Evolutionary conservation across 2,113 vertebrate species (phyloP).

Genomic region (Protomyctophum bolini): DNA sequence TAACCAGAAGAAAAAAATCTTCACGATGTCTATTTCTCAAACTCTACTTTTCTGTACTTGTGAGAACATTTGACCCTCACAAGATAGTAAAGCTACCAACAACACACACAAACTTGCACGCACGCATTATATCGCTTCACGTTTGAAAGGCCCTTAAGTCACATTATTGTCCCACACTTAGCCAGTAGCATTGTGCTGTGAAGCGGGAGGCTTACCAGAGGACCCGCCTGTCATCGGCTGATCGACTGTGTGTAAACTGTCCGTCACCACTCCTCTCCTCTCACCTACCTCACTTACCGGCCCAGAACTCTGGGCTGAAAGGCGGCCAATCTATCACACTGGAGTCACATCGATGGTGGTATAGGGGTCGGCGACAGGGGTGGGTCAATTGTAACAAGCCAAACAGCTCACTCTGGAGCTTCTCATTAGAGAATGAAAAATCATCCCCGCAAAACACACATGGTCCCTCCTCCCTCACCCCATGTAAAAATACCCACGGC

Average conservation of each 20-base stretch:
- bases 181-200: neutral
- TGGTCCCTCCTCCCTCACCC: conserved; percentile 4
- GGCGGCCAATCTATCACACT: conserved; percentile 35
- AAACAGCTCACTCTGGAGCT: conserved; percentile 48
- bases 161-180: neutral
- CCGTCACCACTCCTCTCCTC: conserved; percentile 38
- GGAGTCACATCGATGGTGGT: conserved; percentile 8
- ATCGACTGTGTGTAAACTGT: conserved; percentile 19
- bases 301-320: conserved; percentile 9
- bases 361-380: conserved; percentile 35
- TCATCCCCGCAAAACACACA: conserved; percentile 23
- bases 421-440: conserved; percentile 63
- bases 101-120: neutral
- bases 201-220: conserved; percentile 31
- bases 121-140: neutral
- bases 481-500: conserved; percentile 40
- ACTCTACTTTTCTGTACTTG: too few relatives aligned
- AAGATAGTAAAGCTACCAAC: neutral
- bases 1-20: too few relatives aligned
- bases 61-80: too few relatives aligned
- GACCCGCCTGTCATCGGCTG: conserved; percentile 43
- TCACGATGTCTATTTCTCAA: too few relatives aligned
- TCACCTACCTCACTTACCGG: conserved; percentile 37
- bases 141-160: too few relatives aligned
- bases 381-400: conserved; percentile 28